Conservation (phyloP, 2,797 vertebrate species). For the Melanogrammus aeglefinus region DNA sequence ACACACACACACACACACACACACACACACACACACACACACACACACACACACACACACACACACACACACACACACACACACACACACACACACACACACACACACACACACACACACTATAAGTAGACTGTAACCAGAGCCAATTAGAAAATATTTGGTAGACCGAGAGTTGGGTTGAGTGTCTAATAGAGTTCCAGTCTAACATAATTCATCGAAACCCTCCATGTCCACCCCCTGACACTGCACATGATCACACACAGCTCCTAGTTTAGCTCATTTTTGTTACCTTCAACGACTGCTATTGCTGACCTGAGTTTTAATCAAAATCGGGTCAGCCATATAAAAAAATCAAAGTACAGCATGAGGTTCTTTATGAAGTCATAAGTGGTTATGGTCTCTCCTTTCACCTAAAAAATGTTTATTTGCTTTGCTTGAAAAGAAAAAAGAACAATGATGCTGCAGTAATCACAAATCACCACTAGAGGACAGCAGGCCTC, state of each 20-base stretch:
- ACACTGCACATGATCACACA: not conserved
- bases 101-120: slow-evolving; percentile 37
- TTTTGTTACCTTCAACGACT: not conserved
- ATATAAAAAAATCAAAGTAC: not conserved
- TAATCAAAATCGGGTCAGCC: not conserved
- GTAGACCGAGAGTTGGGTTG: slow-evolving; percentile 52
- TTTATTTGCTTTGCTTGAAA: not conserved
- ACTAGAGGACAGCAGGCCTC: slow-evolving; percentile 59
- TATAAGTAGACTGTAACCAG: slow-evolving; percentile 77
- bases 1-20: slow-evolving; percentile 17
- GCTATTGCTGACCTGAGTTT: not conserved
- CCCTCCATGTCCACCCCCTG: not conserved
- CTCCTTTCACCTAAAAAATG: not conserved
- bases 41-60: slow-evolving; percentile 13
- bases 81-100: slow-evolving; percentile 38
- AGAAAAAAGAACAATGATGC: not conserved
- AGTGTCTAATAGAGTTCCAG: slow-evolving; percentile 35
- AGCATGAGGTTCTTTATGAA: not conserved
- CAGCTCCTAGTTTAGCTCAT: not conserved
- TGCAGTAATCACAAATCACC: slow-evolving; percentile 33
- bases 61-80: slow-evolving; percentile 27
- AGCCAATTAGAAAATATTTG: slow-evolving; percentile 56
- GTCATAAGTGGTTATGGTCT: not conserved
- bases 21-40: slow-evolving; percentile 3
- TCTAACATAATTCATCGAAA: slow-evolving; percentile 20